A percentile compares a stretch with the other conserved stretches of the same genome.
Conservation (phyloP, 2,888 invertebrate genomes). For the Luffia ferchaultella region DNA sequence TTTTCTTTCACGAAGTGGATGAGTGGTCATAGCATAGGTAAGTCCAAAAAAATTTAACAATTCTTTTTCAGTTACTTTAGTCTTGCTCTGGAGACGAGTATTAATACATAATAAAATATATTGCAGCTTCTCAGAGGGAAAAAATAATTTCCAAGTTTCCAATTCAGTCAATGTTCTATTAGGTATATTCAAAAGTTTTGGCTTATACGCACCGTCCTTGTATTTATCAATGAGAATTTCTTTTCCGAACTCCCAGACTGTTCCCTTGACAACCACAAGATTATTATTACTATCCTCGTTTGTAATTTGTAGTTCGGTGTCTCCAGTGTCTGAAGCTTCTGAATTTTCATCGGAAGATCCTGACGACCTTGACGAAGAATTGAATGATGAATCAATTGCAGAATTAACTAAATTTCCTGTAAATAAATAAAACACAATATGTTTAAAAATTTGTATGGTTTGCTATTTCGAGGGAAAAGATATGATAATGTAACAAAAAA, state of each 20-base stretch:
- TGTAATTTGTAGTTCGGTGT: no score
- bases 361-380: no score
- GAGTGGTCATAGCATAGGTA: neutral
- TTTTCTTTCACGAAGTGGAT: neutral
- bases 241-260: neutral
- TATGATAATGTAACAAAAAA: no score
- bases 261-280: neutral
- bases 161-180: neutral
- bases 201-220: neutral
- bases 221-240: neutral
- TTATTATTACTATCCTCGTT: no score
- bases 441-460: no score
- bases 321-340: no score
- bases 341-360: no score
- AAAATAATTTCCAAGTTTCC: neutral
- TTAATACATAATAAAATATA: no score
- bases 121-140: neutral
- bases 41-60: neutral
- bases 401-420: no score
- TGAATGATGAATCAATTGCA: no score
- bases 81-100: neutral
- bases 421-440: no score
- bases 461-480: no score
- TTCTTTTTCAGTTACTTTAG: neutral
- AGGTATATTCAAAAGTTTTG: neutral